Percentiles rank a stretch among this genome's conserved stretches.
phyloP scores from a whole-genome alignment of 2,113 vertebrate species.

The Delphinus delphis region DNA sequence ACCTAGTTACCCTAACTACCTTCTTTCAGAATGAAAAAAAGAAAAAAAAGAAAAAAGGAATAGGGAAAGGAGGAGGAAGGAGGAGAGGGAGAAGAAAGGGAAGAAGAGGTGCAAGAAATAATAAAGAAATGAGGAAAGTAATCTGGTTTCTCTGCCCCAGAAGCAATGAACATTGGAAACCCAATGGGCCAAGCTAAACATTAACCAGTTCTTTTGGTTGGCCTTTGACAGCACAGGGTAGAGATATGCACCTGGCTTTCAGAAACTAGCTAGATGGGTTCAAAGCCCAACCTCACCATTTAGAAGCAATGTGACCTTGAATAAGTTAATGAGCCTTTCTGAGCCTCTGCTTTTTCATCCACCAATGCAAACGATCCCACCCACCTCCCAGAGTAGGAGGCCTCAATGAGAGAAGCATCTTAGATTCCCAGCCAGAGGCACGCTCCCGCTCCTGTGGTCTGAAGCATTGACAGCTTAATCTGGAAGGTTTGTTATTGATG shows the following conservation, averaged over 20 bases:
- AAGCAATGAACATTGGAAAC: constrained; percentile 48
- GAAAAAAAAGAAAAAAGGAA: too few species aligned
- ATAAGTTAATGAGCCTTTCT: neutral
- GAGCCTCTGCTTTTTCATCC: neutral
- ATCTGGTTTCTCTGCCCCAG: neutral
- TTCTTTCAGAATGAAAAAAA: neutral
- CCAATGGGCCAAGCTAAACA: constrained; percentile 11
- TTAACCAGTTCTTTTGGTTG: neutral
- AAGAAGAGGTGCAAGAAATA: neutral
- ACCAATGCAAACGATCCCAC: neutral
- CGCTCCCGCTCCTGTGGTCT: neutral
- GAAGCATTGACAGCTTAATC: neutral
- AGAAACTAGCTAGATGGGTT: neutral
- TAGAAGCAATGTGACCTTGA: neutral
- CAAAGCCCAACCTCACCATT: neutral
- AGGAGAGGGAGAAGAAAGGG: neutral
- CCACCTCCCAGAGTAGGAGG: neutral
- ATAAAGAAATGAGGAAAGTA: neutral
- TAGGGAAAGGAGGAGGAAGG: neutral
- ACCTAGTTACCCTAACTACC: neutral
- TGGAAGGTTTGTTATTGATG: neutral
- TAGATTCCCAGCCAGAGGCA: accelerated
- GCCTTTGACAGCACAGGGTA: neutral
- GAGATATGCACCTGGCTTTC: neutral
- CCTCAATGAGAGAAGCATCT: neutral